Conservation (phyloP, 2,113 vertebrate species). For the Murina feae region DNA sequence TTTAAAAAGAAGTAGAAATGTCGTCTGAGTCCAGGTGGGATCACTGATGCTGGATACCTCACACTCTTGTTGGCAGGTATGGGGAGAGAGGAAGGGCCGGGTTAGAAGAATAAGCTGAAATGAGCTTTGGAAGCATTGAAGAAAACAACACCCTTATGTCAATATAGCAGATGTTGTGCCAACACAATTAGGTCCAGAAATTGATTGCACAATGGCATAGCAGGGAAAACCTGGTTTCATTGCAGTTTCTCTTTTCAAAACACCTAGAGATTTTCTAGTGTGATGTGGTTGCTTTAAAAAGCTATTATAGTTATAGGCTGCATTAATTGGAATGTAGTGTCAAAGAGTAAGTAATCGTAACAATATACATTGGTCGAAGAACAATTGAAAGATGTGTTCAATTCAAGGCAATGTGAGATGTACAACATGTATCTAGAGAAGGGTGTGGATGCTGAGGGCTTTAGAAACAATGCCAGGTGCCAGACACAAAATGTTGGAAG, state of each 20-base stretch:
- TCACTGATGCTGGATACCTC: neutral
- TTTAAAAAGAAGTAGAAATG: neutral
- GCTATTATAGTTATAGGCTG: neutral
- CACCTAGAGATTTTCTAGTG: neutral
- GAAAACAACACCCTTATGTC: neutral
- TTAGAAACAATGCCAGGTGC: neutral
- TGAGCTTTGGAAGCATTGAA: neutral
- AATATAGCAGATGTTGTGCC: neutral
- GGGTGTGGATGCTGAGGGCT: accelerated
- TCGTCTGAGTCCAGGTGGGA: neutral
- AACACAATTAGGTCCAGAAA: neutral
- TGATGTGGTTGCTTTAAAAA: neutral
- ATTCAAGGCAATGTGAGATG: neutral
- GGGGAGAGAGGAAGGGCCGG: neutral
- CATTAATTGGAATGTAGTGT: neutral
- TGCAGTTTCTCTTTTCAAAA: neutral
- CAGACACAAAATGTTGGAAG: neutral
- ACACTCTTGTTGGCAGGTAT: neutral
- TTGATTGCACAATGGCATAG: neutral
- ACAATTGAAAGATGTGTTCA: neutral
- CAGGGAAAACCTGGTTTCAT: neutral
- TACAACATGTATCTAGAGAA: neutral
- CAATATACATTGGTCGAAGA: neutral
- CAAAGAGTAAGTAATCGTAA: neutral
- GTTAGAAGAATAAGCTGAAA: neutral